A percentile compares a stretch with the other conserved stretches of the same genome.
phyloP scores from a whole-genome alignment of 92 coral and sea anemone species.

The Ricordea florida region DNA sequence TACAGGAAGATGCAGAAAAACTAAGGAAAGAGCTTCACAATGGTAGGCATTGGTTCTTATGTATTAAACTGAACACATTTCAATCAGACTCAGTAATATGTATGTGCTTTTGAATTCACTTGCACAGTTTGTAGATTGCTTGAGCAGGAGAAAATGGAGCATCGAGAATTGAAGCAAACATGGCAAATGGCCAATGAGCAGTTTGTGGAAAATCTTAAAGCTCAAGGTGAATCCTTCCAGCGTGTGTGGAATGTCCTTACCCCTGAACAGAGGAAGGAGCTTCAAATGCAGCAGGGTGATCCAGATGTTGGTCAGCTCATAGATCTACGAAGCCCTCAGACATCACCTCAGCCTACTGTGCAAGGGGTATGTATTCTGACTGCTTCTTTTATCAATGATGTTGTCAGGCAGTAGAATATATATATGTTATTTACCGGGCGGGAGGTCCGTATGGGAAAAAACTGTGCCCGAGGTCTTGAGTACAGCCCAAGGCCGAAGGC shows the following conservation, averaged over 20 bases:
- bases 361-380: too few relatives aligned
- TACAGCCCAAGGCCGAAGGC: too few relatives aligned
- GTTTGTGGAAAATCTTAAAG: slow-evolving; percentile 78
- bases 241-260: slow-evolving; percentile 77
- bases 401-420: too few relatives aligned
- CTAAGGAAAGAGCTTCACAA: slow-evolving; percentile 90
- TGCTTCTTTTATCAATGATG: too few relatives aligned
- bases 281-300: slow-evolving; percentile 40
- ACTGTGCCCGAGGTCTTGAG: too few relatives aligned
- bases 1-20: slow-evolving; percentile 97
- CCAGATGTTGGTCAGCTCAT: slow-evolving; percentile 61
- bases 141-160: slow-evolving; percentile 92
- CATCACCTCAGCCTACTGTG: slow-evolving; percentile 62
- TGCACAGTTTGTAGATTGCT: slow-evolving; percentile 79
- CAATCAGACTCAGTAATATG: not conserved
- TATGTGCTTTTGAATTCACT: not conserved
- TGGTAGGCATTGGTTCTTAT: slow-evolving; percentile 48
- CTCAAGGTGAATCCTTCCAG: slow-evolving; percentile 63
- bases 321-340: slow-evolving; percentile 54
- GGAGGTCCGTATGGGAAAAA: too few relatives aligned
- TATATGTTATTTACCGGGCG: too few relatives aligned
- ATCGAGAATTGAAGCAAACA: slow-evolving; percentile 88
- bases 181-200: slow-evolving; percentile 99
- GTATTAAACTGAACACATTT: not conserved
- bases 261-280: slow-evolving; percentile 67